A percentile compares a stretch with the other conserved stretches of the same genome.
Evolutionary conservation across 2,113 vertebrate species (phyloP).

Genomic region (Echinops telfairi): DNA sequence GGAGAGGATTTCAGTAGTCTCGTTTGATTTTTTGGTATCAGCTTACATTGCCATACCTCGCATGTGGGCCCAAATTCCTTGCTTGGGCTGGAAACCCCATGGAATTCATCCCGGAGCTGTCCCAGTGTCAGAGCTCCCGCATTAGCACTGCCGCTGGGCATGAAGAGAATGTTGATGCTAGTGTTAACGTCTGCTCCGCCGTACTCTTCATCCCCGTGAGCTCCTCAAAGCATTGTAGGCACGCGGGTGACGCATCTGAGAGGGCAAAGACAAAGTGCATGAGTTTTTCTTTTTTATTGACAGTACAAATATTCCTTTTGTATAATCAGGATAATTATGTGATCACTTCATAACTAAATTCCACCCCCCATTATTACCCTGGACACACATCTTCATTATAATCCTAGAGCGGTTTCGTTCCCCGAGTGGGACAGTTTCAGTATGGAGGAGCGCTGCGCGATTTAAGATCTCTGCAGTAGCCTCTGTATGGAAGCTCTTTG

Average conservation of each 20-base stretch:
- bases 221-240: not conserved
- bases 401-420: not conserved
- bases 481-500: slow-evolving; percentile 17
- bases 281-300: not conserved
- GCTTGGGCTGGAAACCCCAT: not conserved
- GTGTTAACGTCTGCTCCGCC: slow-evolving; percentile 24
- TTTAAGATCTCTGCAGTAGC: not conserved
- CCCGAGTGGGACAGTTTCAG: not conserved
- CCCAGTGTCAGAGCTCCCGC: not conserved
- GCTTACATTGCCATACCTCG: not conserved
- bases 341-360: not conserved
- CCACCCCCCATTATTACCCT: not conserved
- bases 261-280: not conserved
- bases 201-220: not conserved
- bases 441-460: not conserved
- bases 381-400: not conserved
- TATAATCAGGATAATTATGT: slow-evolving; percentile 14
- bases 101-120: not conserved
- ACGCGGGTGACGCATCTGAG: not conserved
- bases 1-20: not conserved
- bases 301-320: not conserved
- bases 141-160: not conserved
- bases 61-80: not conserved
- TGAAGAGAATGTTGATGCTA: not conserved
- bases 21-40: not conserved